phyloP scores from a whole-genome alignment of 2,888 invertebrate species.

The Conchocele bisecta region DNA sequence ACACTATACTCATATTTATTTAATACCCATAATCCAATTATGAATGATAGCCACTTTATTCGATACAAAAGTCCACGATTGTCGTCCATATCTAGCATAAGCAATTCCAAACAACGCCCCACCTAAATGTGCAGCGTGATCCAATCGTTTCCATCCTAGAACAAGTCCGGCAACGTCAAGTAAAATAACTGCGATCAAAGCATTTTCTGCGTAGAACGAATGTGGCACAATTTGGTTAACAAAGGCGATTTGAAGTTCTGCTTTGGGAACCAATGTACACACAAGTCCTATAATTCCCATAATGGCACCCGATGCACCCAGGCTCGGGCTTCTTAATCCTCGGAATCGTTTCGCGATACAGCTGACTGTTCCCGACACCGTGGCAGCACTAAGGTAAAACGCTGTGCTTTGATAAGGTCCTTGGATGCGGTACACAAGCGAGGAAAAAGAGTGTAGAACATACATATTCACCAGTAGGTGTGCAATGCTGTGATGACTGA shows the following conservation, averaged over 20 bases:
- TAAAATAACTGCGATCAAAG: conserved; percentile 92
- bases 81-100: conserved; percentile 32
- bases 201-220: conserved; percentile 93
- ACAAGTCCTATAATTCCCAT: conserved; percentile 94
- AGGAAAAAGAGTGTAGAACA: conserved; percentile 88
- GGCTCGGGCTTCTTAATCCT: conserved; percentile 89
- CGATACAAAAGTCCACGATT: too few relatives aligned
- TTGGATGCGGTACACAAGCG: conserved; percentile 88
- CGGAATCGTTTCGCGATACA: conserved; percentile 90
- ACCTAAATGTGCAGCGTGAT: conserved; percentile 99
- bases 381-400: conserved; percentile 92
- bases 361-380: conserved; percentile 92
- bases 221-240: conserved; percentile 88
- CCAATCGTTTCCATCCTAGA: conserved; percentile 95
- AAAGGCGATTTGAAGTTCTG: conserved; percentile 93
- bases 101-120: conserved; percentile 94
- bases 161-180: conserved; percentile 93
- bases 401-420: conserved; percentile 96
- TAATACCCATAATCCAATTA: too few relatives aligned
- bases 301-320: conserved; percentile 99
- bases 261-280: conserved; percentile 94
- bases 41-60: too few relatives aligned
- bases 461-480: conserved; percentile 98
- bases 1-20: too few relatives aligned
- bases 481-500: conserved; percentile 94